Percentiles rank a stretch among this genome's conserved stretches.
phyloP scores from a whole-genome alignment of 1,140 invertebrate genomes.

The Phymorhynchus buccinoides region DNA sequence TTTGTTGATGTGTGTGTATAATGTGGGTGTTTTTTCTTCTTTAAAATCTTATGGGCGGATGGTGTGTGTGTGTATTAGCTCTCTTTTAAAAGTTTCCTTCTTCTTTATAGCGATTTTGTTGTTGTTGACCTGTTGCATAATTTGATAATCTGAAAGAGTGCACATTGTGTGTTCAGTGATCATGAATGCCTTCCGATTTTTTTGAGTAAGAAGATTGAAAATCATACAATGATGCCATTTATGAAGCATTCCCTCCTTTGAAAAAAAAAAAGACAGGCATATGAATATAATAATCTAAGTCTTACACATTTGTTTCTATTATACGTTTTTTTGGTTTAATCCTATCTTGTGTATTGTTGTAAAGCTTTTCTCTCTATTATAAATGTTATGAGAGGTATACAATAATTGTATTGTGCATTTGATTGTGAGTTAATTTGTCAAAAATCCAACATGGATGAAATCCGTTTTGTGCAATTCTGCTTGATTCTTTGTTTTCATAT shows the following conservation, averaged over 20 bases:
- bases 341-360: too few species aligned
- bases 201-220: not conserved
- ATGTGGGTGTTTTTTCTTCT: not conserved
- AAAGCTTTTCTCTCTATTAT: too few species aligned
- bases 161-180: not conserved
- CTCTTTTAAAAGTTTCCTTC: not conserved
- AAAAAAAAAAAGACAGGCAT: too few species aligned
- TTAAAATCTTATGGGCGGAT: not conserved
- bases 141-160: not conserved
- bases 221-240: not conserved
- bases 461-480: not conserved
- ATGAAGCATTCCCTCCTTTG: too few species aligned
- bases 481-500: not conserved
- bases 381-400: not conserved
- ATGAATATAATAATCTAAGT: too few species aligned
- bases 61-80: not conserved
- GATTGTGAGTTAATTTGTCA: not conserved
- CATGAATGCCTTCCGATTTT: not conserved
- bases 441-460: not conserved
- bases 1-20: too few species aligned
- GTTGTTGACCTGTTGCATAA: not conserved
- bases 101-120: not conserved
- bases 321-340: too few species aligned
- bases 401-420: too few species aligned
- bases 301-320: too few species aligned